These are phyloP conservation scores for Papilio polyxenes DNA, from an alignment of 1,140 invertebrate species.

Conservation along the genomic window DNA sequence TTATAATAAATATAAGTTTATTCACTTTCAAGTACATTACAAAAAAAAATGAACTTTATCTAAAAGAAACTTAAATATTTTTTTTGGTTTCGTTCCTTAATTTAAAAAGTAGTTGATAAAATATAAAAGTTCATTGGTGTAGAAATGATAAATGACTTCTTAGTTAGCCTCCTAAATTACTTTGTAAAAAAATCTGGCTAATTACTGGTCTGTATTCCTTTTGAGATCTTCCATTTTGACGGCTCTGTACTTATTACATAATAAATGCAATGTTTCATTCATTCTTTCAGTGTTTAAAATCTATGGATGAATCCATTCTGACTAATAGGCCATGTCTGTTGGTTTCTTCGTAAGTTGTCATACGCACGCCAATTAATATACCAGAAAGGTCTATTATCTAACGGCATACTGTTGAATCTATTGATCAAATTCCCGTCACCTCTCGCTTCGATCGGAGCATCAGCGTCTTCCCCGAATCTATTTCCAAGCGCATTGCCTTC, in stretches of 20 bases:
- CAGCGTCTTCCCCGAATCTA: conserved; percentile 63
- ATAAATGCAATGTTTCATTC: conserved; percentile 1
- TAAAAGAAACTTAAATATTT: neutral
- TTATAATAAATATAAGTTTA: neutral
- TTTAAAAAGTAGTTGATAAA: neutral
- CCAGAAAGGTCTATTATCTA: conserved; percentile 82
- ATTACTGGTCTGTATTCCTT: neutral
- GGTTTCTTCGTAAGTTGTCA: conserved; percentile 66
- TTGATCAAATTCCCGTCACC: conserved; percentile 78
- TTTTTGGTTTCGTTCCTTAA: conserved; percentile 4
- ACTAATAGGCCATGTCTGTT: conserved; percentile 58
- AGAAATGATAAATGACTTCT: neutral
- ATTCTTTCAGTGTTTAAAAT: neutral
- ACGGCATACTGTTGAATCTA: conserved; percentile 77
- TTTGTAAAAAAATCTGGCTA: too few relatives aligned
- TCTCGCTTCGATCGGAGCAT: conserved; percentile 71
- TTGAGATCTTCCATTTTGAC: neutral
- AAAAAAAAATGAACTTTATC: neutral
- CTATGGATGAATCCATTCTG: conserved; percentile 54
- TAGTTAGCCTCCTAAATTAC: too few relatives aligned
- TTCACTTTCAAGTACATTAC: neutral
- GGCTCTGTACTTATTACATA: neutral
- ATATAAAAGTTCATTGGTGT: neutral
- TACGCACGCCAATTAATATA: conserved; percentile 80
- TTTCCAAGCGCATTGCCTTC: conserved; percentile 51